A percentile compares a stretch with the other conserved stretches of the same genome.
Evolutionary conservation across 2,888 invertebrate species (phyloP).

Genomic region (Rhamphomyia laevipes): DNA sequence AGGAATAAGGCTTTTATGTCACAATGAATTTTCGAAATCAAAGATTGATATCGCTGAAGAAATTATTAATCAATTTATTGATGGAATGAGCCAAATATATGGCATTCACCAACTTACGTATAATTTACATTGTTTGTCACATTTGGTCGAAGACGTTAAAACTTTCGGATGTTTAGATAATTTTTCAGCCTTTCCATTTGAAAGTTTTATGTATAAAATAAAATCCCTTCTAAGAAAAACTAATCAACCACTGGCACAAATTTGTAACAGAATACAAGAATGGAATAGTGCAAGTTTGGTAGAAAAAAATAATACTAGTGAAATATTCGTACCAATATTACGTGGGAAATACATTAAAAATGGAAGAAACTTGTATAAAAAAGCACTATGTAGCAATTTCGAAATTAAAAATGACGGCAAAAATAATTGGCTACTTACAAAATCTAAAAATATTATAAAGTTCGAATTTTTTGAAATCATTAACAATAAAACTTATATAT

Average conservation of each 20-base stretch:
- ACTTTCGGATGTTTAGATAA: slow-evolving; percentile 14
- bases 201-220: slow-evolving; percentile 12
- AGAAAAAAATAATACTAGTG: not conserved
- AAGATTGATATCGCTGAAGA: slow-evolving; percentile 15
- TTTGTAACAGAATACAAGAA: slow-evolving; percentile 13
- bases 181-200: slow-evolving; percentile 18
- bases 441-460: not conserved
- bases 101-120: slow-evolving; percentile 13
- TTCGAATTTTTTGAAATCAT: not conserved
- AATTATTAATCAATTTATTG: slow-evolving; percentile 17
- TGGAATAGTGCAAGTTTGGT: slow-evolving; percentile 1
- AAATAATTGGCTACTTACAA: not conserved
- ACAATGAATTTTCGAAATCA: slow-evolving; percentile 5
- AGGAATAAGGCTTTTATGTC: slow-evolving; percentile 16
- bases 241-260: slow-evolving; percentile 15
- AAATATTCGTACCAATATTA: not conserved
- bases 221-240: not conserved
- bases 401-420: not conserved
- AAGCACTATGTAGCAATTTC: not conserved
- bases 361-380: slow-evolving; percentile 1
- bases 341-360: too few species aligned
- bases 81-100: slow-evolving; percentile 14
- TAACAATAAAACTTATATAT: not conserved
- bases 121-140: slow-evolving; percentile 18
- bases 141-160: slow-evolving; percentile 15